Percentiles rank a stretch among this genome's conserved stretches.
These are phyloP conservation scores for Aphidius gifuensis DNA, from an alignment of 1,140 invertebrate genomes.

Conservation along the genomic window DNA sequence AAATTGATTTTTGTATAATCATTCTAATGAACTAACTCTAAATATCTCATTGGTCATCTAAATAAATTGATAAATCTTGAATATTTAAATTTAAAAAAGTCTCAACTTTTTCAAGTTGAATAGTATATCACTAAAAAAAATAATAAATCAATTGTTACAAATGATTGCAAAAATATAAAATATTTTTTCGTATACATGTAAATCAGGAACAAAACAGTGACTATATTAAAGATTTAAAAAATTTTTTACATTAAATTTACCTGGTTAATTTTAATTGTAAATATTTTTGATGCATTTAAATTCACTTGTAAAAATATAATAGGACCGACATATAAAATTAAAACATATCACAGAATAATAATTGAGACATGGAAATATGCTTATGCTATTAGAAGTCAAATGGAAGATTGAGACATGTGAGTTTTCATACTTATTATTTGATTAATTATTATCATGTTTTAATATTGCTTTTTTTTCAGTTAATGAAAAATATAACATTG, in stretches of 20 bases:
- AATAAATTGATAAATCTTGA: too few species aligned
- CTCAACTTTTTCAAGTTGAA: too few species aligned
- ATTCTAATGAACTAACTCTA: too few species aligned
- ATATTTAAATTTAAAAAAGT: too few species aligned
- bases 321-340: slow-evolving; percentile 34
- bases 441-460: too few species aligned
- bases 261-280: slow-evolving; percentile 80
- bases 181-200: slow-evolving; percentile 38
- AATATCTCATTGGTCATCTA: too few species aligned
- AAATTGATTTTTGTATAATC: too few species aligned
- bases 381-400: slow-evolving; percentile 75
- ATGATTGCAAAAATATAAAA: too few species aligned
- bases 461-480: slow-evolving; percentile 37
- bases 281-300: slow-evolving; percentile 62
- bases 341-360: slow-evolving; percentile 74
- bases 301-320: not conserved
- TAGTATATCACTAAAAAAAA: too few species aligned
- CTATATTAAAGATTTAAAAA: too few species aligned
- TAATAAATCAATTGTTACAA: too few species aligned
- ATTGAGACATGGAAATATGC: slow-evolving; percentile 91
- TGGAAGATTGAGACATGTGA: slow-evolving; percentile 80
- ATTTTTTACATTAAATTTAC: slow-evolving; percentile 71
- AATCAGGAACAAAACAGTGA: slow-evolving; percentile 59
- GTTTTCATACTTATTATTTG: not conserved
- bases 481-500: slow-evolving; percentile 59